phyloP scores from a whole-genome alignment of 2,797 vertebrate genomes.

The Numenius phaeopus region DNA sequence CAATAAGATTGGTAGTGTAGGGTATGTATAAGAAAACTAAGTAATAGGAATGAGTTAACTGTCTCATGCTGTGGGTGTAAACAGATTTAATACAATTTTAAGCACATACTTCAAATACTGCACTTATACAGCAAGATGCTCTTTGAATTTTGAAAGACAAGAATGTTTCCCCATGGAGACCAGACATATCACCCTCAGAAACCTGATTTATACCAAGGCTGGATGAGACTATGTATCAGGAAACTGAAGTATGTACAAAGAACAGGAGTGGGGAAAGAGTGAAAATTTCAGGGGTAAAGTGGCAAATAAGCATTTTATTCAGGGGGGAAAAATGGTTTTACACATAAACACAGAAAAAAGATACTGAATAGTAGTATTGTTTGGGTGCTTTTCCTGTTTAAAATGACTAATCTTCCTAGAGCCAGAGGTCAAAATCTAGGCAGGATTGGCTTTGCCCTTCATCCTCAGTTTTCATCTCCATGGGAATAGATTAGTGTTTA shows the following conservation, averaged over 20 bases:
- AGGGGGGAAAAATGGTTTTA: background rate
- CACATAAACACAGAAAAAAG: background rate
- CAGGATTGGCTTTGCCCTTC: conserved; percentile 8
- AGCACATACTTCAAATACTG: background rate
- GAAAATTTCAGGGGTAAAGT: background rate
- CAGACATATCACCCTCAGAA: background rate
- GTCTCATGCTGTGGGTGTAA: background rate
- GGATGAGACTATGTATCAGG: background rate
- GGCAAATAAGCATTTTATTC: background rate
- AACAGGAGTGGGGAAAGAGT: background rate
- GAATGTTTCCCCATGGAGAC: background rate
- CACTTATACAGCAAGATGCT: background rate
- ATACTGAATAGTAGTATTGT: background rate
- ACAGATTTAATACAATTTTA: background rate
- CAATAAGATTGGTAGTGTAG: background rate
- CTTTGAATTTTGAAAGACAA: background rate
- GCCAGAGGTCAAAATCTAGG: conserved; percentile 7
- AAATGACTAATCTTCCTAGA: background rate
- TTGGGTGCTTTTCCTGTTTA: conserved; percentile 12
- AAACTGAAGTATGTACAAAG: background rate
- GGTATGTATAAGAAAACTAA: background rate
- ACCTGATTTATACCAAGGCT: background rate
- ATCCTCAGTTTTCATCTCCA: conserved; percentile 15
- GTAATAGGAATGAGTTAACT: background rate
- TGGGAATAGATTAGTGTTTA: background rate